Conservation (phyloP, 2,113 vertebrate species). For the Porphyrio hochstetteri region DNA sequence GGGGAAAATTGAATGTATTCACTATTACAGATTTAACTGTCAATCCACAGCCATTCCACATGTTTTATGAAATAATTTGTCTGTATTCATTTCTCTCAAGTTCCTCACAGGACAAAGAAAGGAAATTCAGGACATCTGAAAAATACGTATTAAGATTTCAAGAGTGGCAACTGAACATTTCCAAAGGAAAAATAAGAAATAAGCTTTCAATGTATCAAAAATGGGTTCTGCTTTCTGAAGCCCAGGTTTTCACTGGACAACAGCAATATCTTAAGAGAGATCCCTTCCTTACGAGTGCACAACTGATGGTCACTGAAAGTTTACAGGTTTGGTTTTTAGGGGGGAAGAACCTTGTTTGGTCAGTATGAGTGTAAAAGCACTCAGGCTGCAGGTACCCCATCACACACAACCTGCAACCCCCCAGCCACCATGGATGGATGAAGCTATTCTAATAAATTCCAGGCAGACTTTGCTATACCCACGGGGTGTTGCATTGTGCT, state of each 20-base stretch:
- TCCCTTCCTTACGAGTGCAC: fast-evolving
- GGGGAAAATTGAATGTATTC: constrained; percentile 55
- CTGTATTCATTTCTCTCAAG: constrained; percentile 19
- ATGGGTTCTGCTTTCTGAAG: not conserved
- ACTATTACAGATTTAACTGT: constrained; percentile 43
- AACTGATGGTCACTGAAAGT: not conserved
- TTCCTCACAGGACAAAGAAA: constrained; percentile 43
- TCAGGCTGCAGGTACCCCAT: not conserved
- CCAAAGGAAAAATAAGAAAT: not conserved
- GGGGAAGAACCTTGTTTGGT: not conserved
- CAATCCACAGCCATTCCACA: constrained; percentile 30
- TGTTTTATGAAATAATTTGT: constrained; percentile 56
- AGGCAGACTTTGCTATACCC: not conserved
- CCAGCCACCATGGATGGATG: not conserved
- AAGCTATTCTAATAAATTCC: not conserved
- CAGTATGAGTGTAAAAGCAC: not conserved
- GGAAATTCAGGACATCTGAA: constrained; percentile 32
- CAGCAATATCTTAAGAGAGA: not conserved
- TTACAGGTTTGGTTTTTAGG: not conserved
- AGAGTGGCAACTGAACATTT: not conserved
- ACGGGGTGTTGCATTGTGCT: not conserved
- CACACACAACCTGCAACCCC: not conserved
- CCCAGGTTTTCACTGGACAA: not conserved
- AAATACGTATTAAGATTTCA: constrained; percentile 15
- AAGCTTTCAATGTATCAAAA: no score